A percentile compares a stretch with the other conserved stretches of the same genome.
These are phyloP conservation scores for Andricus quercusramuli DNA, from an alignment of 2,888 invertebrate genomes.

Conservation along the genomic window DNA sequence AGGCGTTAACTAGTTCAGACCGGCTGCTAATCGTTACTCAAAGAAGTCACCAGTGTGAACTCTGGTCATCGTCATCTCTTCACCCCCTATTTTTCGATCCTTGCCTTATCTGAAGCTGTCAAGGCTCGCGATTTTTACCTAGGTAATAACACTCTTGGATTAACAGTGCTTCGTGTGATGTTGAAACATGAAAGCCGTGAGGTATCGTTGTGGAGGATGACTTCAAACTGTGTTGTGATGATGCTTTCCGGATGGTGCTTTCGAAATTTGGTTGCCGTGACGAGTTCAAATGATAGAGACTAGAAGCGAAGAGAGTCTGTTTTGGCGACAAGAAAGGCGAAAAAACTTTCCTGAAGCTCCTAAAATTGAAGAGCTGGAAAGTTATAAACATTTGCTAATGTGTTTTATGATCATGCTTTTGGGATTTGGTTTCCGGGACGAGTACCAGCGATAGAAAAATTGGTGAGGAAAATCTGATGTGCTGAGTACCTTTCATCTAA, in stretches of 20 bases:
- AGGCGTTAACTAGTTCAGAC: constrained; percentile 39
- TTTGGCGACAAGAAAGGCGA: too few relatives aligned
- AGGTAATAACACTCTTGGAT: background rate
- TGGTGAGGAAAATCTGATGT: background rate
- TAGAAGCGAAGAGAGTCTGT: too few relatives aligned
- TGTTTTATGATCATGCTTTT: background rate
- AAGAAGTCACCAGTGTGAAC: background rate
- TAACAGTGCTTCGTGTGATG: constrained; percentile 2
- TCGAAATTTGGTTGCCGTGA: too few relatives aligned
- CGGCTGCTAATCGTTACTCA: constrained; percentile 10
- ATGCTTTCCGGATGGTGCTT: background rate
- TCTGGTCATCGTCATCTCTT: background rate
- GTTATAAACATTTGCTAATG: background rate
- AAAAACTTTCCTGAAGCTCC: too few relatives aligned
- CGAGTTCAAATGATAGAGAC: too few relatives aligned
- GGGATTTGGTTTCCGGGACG: background rate
- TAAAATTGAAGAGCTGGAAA: background rate
- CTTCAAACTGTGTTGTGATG: background rate
- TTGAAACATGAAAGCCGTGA: background rate
- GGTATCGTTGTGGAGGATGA: background rate
- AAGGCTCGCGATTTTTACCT: background rate
- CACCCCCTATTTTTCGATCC: background rate
- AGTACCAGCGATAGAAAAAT: background rate
- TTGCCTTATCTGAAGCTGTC: background rate
- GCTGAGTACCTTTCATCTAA: background rate